Evolutionary conservation across 53 echinoderm and acorn worm species (phyloP).

Genomic region (Astropecten irregularis): DNA sequence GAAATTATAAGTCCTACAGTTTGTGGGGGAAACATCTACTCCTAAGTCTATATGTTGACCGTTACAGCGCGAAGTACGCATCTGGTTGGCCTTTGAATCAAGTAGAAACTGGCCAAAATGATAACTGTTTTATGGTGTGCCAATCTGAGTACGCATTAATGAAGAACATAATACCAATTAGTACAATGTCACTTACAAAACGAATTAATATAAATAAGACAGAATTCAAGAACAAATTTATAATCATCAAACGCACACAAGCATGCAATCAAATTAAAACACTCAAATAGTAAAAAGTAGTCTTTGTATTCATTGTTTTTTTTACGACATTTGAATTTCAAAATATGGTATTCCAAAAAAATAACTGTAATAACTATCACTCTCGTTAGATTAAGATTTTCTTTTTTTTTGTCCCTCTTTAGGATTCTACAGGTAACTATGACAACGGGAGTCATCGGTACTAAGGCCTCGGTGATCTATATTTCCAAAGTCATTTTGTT

Average conservation of each 20-base stretch:
- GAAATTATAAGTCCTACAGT: too few species aligned
- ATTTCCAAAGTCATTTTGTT: conserved; percentile 22
- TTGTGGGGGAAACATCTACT: too few species aligned
- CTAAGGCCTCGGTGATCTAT: conserved; percentile 56
- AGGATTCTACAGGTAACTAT: conserved; percentile 47
- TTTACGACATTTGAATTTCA: neutral
- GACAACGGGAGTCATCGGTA: conserved; percentile 22
- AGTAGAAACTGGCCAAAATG: too few species aligned
- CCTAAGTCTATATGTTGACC: too few species aligned
- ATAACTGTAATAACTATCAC: neutral
- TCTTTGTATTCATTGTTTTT: too few species aligned
- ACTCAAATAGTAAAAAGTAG: too few species aligned
- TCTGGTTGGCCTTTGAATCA: too few species aligned
- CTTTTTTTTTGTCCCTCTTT: neutral
- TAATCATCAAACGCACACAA: conserved; percentile 11
- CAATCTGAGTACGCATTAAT: neutral
- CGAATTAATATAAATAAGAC: conserved; percentile 1
- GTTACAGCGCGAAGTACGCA: too few species aligned
- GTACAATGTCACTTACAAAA: conserved; percentile 24
- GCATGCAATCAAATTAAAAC: conserved; percentile 26
- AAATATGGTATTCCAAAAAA: neutral
- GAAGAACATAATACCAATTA: conserved; percentile 11
- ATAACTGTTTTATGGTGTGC: neutral
- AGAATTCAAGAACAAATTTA: neutral
- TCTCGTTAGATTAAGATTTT: neutral